Percentiles rank a stretch among this genome's conserved stretches.
Evolutionary conservation across 2,888 invertebrate genomes (phyloP).

Genomic region (Caradrina kadenii): DNA sequence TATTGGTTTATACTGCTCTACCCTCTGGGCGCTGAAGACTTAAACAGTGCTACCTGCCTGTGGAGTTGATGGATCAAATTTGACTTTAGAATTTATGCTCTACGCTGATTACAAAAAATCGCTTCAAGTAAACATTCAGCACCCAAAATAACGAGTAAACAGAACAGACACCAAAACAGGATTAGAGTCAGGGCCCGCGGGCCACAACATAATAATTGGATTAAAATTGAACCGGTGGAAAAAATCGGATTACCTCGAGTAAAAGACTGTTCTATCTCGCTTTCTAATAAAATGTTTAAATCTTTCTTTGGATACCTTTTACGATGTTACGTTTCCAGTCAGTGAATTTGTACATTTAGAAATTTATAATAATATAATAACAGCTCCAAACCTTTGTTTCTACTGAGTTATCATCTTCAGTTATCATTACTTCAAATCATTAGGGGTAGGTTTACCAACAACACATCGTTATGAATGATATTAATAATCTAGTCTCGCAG

Average conservation of each 20-base stretch:
- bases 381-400: too few species aligned
- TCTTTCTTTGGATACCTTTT: conserved; percentile 9
- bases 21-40: too few species aligned
- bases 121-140: neutral
- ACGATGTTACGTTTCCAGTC: conserved; percentile 7
- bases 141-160: conserved; percentile 17
- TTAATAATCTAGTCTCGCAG: neutral
- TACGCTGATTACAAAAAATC: conserved; percentile 17
- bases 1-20: too few species aligned
- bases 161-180: conserved; percentile 28
- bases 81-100: neutral
- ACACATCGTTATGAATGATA: neutral
- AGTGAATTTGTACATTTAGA: conserved; percentile 9
- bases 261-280: conserved; percentile 31
- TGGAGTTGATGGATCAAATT: neutral
- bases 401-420: too few species aligned
- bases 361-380: neutral
- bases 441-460: neutral
- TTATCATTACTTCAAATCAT: neutral
- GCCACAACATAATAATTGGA: conserved; percentile 55
- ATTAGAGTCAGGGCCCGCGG: conserved; percentile 30
- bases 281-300: conserved; percentile 27
- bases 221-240: conserved; percentile 56
- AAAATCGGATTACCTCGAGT: conserved; percentile 39
- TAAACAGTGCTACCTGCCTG: neutral